Conservation (phyloP, 2,797 vertebrate genomes). For the Oreonectes daqikongensis region DNA sequence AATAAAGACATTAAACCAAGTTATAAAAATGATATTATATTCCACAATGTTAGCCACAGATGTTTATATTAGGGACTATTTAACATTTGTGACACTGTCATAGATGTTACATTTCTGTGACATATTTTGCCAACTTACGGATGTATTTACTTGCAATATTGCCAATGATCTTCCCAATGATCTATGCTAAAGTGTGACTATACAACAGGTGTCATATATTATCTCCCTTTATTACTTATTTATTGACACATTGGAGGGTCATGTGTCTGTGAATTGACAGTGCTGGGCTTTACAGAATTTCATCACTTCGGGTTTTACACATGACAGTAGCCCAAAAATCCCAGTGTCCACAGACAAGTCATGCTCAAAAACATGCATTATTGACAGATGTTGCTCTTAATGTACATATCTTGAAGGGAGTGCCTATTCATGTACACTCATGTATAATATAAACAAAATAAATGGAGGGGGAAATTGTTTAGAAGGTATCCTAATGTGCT, state of each 20-base stretch:
- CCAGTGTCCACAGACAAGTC: neutral
- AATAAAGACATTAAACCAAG: conserved; percentile 30
- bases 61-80: neutral
- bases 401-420: neutral
- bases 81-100: neutral
- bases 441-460: too few species aligned
- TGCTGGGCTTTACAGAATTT: neutral
- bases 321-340: neutral
- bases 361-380: neutral
- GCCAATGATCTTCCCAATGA: neutral
- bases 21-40: conserved; percentile 36
- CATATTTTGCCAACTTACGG: neutral
- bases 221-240: neutral
- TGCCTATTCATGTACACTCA: too few species aligned
- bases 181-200: neutral
- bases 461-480: too few species aligned
- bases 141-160: neutral
- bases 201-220: neutral
- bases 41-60: neutral
- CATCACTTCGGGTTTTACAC: neutral
- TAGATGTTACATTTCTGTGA: neutral
- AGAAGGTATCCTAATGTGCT: neutral
- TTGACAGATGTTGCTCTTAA: neutral
- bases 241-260: neutral
- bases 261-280: neutral